phyloP scores from a whole-genome alignment of 2,797 vertebrate species.

The Thalassophryne amazonica region DNA sequence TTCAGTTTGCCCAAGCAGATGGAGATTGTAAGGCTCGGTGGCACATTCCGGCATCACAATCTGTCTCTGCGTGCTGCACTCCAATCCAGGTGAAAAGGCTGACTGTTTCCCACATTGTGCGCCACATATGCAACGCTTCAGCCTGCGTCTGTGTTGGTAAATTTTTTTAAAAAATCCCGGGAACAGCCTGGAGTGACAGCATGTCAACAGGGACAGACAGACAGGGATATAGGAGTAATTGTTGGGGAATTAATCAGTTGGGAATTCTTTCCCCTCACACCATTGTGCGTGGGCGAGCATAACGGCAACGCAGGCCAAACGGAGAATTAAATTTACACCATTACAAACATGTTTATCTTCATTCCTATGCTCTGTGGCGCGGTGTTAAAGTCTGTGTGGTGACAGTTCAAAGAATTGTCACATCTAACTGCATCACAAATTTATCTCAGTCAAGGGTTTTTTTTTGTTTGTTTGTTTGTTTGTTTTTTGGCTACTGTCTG shows the following conservation, averaged over 20 bases:
- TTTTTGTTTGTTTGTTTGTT: no score
- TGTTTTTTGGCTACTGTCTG: slow-evolving; percentile 50
- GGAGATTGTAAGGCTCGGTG: slow-evolving; percentile 78
- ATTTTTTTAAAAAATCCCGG: slow-evolving; percentile 62
- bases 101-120: slow-evolving; percentile 41
- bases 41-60: slow-evolving; percentile 77
- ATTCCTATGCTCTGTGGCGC: slow-evolving; percentile 58
- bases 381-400: slow-evolving; percentile 66
- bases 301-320: slow-evolving; percentile 48
- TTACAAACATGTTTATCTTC: slow-evolving; percentile 81
- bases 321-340: slow-evolving; percentile 80
- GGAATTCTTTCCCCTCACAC: slow-evolving; percentile 46
- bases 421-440: slow-evolving; percentile 68
- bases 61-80: slow-evolving; percentile 69
- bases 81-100: slow-evolving; percentile 58
- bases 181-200: slow-evolving; percentile 67
- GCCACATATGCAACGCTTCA: slow-evolving; percentile 42
- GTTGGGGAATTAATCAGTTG: slow-evolving; percentile 58
- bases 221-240: slow-evolving; percentile 48
- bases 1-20: slow-evolving; percentile 71
- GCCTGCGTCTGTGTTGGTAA: slow-evolving; percentile 61
- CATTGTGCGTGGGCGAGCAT: slow-evolving; percentile 50
- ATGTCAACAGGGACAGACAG: slow-evolving; percentile 66
- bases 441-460: slow-evolving; percentile 52
- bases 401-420: slow-evolving; percentile 77